These are phyloP conservation scores for Schizothorax lantsangensis DNA, from an alignment of 2,797 vertebrate genomes.

Conservation along the genomic window DNA sequence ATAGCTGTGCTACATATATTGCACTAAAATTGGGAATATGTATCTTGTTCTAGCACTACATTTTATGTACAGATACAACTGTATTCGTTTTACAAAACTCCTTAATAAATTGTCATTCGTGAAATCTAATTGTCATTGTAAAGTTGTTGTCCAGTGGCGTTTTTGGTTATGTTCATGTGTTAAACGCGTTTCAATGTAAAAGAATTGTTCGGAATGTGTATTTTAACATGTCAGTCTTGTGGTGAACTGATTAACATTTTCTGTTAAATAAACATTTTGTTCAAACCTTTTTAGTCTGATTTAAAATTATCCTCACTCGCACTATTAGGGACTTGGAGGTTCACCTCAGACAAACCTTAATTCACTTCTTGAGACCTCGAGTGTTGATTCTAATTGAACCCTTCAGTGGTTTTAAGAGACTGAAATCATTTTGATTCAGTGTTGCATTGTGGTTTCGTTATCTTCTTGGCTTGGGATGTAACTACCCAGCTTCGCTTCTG, in stretches of 20 bases:
- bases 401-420: not conserved
- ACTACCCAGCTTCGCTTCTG: not conserved
- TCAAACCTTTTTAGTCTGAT: not conserved
- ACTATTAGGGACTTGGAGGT: not conserved
- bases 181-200: not conserved
- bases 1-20: slow-evolving; percentile 59
- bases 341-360: not conserved
- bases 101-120: not conserved
- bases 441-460: not conserved
- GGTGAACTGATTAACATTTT: not conserved
- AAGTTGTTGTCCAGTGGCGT: not conserved
- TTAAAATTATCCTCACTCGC: not conserved
- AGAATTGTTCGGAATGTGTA: not conserved
- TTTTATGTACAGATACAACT: not conserved
- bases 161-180: not conserved
- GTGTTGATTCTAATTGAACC: not conserved
- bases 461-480: not conserved
- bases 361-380: not conserved
- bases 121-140: not conserved
- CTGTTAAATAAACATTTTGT: not conserved
- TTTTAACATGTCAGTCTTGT: not conserved
- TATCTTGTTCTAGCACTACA: not conserved
- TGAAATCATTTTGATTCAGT: slow-evolving; percentile 38
- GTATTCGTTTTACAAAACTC: not conserved
- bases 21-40: slow-evolving; percentile 42